Evolutionary conservation across 2,797 vertebrate genomes (phyloP).

Genomic region (Lindbergichthys nudifrons): DNA sequence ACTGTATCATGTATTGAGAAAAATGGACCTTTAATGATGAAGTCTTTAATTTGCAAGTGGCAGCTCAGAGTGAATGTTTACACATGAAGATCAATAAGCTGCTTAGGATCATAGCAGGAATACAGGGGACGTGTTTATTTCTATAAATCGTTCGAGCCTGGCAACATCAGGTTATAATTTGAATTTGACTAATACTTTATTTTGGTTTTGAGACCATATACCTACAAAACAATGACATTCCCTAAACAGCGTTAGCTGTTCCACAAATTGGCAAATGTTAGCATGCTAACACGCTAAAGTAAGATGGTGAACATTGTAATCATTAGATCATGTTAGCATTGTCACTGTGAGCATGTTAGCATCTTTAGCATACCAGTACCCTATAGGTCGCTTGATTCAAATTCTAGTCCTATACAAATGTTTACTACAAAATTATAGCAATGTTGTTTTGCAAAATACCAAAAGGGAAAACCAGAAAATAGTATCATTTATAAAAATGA

Average conservation of each 20-base stretch:
- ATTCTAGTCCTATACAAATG: not conserved
- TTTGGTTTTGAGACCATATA: not conserved
- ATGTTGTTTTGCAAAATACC: not conserved
- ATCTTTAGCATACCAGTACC: no score
- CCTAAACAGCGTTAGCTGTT: not conserved
- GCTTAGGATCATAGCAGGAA: conserved; percentile 6
- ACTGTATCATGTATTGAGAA: not conserved
- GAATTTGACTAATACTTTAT: not conserved
- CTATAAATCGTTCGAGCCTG: not conserved
- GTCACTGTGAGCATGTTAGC: not conserved
- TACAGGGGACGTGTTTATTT: not conserved
- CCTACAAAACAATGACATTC: not conserved
- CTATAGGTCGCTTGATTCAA: not conserved
- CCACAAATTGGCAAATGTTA: not conserved
- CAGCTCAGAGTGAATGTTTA: not conserved
- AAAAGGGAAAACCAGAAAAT: not conserved
- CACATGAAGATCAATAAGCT: conserved; percentile 4
- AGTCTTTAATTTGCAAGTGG: conserved; percentile 1
- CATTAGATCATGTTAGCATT: not conserved
- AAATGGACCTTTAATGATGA: not conserved
- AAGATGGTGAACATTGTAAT: not conserved
- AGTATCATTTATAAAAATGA: not conserved
- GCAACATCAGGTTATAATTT: not conserved
- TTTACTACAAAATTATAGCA: conserved; percentile 1
- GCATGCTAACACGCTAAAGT: not conserved